Evolutionary conservation across 2,888 invertebrate species (phyloP), one percentile per base, ranked within the genome.

Genomic region (Anthophora plumipes): DNA sequence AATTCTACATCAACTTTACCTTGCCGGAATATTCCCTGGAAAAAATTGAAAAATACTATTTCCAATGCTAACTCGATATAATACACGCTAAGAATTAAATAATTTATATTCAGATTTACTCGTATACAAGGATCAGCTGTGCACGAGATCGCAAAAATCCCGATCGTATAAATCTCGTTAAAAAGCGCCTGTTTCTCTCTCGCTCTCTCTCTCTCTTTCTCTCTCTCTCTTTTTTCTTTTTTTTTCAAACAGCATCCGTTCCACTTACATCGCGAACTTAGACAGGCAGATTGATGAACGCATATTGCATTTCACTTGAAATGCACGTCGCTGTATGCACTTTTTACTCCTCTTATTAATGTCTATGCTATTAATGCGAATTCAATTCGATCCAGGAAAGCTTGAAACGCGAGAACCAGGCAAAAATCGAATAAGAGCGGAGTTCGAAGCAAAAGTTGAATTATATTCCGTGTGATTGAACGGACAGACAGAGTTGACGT

Each of bases 281-380:
- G 57, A 37, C 37, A 37, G 57, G 12, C 12, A 22, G 60, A 60
- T 60, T 41, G 70, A 64, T 54, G 64, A 66, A 50, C 46, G 71
- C 54, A 37, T 70, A 76, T 59, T 70, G 48, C 70, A 20, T 71
- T 43, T 70, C 76, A 20, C 48, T 52, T 25, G 37, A 55, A 76
- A 43, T 61, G 63, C 25, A 63, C 55, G 57, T 48, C 63, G 25
- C 17, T 43, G 50, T 20, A 39, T 39, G 48, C 50, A 39, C 57
- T 66, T 66, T 55, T 57, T 48, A 48, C 14, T 66, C 41, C 43
- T 57, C 48, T 57, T 43, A 43, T 50, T 43, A 52, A n/a, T 48
- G 54, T 60, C 57, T 39, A 22, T 22, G 57, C 59, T 70, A 54
- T 46, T 55, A 63, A 64, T 57, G 61, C 41, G 55, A 63, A 70